Evolutionary conservation across 23 tunicate genomes (phyloP).

Genomic region (Pegea sp.): DNA sequence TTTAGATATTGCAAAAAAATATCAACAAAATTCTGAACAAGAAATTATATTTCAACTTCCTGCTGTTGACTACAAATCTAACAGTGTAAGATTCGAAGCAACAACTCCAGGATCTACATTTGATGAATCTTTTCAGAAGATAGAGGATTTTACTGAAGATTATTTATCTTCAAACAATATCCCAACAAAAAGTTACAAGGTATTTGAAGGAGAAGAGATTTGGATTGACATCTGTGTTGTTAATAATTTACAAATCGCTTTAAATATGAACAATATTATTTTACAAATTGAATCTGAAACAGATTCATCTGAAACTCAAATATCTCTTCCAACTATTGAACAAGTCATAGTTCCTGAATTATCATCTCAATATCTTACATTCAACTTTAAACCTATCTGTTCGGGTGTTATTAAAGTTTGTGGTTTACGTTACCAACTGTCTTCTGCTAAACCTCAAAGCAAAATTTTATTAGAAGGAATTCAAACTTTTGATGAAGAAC

Average conservation of each 20-base stretch:
- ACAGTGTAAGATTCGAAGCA: slow-evolving; percentile 1
- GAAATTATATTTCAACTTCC: neutral
- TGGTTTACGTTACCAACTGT: slow-evolving; percentile 18
- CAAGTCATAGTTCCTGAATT: slow-evolving; percentile 10
- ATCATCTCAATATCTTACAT: slow-evolving; percentile 4
- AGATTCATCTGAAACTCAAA: neutral
- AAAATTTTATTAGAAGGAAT: slow-evolving; percentile 11
- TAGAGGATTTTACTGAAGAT: no score
- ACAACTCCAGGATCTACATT: neutral
- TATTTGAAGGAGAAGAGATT: slow-evolving; percentile 6
- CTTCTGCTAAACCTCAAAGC: slow-evolving; percentile 6
- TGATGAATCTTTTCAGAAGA: slow-evolving; percentile 5
- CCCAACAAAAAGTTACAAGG: neutral
- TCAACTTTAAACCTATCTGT: slow-evolving; percentile 6
- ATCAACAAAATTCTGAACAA: neutral
- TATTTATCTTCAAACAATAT: neutral
- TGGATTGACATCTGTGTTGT: slow-evolving; percentile 13
- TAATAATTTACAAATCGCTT: slow-evolving; percentile 17
- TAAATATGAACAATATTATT: slow-evolving; percentile 5
- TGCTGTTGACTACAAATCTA: neutral
- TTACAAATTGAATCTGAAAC: slow-evolving; percentile 4
- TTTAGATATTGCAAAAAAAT: slow-evolving; percentile 14
- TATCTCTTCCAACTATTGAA: slow-evolving; percentile 6
- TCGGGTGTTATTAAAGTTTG: slow-evolving; percentile 9
- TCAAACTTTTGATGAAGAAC: slow-evolving; percentile 19